Conservation (phyloP, 2,888 invertebrate genomes). For the Nineta flava region DNA sequence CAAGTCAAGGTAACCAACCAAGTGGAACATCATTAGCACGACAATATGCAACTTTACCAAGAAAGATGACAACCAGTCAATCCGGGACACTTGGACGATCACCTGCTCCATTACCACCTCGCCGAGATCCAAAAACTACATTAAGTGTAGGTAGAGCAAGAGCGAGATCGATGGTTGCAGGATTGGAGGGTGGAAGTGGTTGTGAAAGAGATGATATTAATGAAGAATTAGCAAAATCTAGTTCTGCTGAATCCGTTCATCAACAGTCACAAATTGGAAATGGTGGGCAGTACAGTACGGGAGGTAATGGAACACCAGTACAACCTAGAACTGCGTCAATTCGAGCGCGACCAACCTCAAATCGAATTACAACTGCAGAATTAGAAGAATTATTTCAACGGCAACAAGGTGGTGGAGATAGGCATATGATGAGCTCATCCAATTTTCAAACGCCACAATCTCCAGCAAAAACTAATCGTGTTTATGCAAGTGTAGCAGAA, state of each 20-base stretch:
- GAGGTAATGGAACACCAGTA: constrained; percentile 36
- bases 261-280: constrained; percentile 29
- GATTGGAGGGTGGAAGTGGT: constrained; percentile 50
- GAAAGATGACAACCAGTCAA: constrained; percentile 49
- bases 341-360: constrained; percentile 71
- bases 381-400: constrained; percentile 85
- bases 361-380: constrained; percentile 79
- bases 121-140: constrained; percentile 87
- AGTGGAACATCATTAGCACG: constrained; percentile 32
- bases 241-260: constrained; percentile 68
- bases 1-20: constrained; percentile 17
- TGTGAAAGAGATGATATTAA: constrained; percentile 51
- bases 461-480: constrained; percentile 49
- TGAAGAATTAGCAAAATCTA: constrained; percentile 60
- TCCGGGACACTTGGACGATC: constrained; percentile 35
- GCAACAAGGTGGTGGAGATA: constrained; percentile 47
- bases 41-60: constrained; percentile 72
- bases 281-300: constrained; percentile 17
- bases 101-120: constrained; percentile 82
- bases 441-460: constrained; percentile 57
- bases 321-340: constrained; percentile 83
- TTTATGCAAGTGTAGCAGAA: constrained; percentile 87
- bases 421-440: constrained; percentile 55
- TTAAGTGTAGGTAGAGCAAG: constrained; percentile 83
- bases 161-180: constrained; percentile 87